A percentile compares a stretch with the other conserved stretches of the same genome.
phyloP scores from a whole-genome alignment of 2,113 vertebrate genomes.

The Brachyhypopomus occidentalis region DNA sequence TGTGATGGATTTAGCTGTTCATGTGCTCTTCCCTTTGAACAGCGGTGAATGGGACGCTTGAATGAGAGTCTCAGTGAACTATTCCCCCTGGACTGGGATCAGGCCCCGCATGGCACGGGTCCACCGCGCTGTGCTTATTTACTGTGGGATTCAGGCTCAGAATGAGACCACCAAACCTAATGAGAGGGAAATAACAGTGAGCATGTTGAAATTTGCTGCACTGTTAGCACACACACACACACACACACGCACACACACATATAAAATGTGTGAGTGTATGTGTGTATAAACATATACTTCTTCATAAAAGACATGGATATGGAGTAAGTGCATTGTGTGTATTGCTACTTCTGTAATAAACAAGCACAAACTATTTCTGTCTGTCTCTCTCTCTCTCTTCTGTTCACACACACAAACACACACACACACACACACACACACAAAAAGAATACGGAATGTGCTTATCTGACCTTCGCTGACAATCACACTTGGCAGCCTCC shows the following conservation, averaged over 20 bases:
- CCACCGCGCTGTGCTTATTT: conserved; percentile 51
- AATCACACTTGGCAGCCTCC: conserved; percentile 61
- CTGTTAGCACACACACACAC: conserved; percentile 9
- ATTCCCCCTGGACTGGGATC: conserved; percentile 46
- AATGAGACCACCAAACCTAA: conserved; percentile 44
- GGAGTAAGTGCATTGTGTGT: too few species aligned
- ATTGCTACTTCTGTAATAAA: too few species aligned
- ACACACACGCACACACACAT: background rate
- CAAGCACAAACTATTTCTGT: too few species aligned
- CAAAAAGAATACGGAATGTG: conserved; percentile 11
- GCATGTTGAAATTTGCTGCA: background rate
- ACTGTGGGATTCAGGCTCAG: conserved; percentile 35
- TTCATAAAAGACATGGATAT: too few species aligned
- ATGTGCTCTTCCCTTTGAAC: conserved; percentile 49
- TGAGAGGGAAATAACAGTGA: conserved; percentile 40
- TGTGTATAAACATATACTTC: background rate
- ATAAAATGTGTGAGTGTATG: background rate
- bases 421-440: conserved; percentile 11
- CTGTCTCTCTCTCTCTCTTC: background rate
- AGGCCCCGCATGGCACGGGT: conserved; percentile 33
- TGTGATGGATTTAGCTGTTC: conserved; percentile 48
- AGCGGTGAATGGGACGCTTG: conserved; percentile 43
- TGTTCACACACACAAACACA: background rate
- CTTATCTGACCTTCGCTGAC: conserved; percentile 68
- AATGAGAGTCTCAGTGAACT: conserved; percentile 40